phyloP scores from a whole-genome alignment of 2,113 vertebrate genomes.

The Sialia sialis region DNA sequence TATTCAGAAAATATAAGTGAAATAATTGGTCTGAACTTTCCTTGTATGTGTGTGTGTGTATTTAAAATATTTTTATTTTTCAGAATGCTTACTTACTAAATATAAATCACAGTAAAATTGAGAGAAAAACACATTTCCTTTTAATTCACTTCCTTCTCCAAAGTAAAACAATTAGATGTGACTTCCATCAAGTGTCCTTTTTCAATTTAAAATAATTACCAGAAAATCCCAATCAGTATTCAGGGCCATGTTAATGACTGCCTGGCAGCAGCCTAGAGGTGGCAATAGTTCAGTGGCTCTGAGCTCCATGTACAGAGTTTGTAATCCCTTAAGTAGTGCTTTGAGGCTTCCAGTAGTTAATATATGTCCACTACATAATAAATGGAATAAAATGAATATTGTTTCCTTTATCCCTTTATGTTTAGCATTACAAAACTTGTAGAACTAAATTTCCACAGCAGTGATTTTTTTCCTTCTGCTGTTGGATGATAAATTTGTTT shows the following conservation, averaged over 20 bases:
- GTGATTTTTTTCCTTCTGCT: background rate
- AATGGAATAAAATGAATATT: conserved; percentile 21
- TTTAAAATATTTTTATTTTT: background rate
- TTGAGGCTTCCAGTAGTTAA: conserved; percentile 25
- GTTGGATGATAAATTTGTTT: conserved; percentile 10
- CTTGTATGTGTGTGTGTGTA: background rate
- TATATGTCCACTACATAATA: background rate
- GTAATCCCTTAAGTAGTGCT: conserved; percentile 31
- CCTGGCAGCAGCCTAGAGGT: background rate
- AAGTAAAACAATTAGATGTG: background rate
- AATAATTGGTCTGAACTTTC: background rate
- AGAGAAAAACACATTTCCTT: background rate
- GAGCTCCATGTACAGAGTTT: background rate
- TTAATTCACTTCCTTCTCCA: background rate
- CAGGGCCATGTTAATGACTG: background rate
- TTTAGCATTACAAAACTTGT: background rate
- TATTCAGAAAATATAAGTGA: background rate
- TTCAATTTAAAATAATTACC: conserved; percentile 17
- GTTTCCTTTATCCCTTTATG: background rate
- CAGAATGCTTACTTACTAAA: background rate
- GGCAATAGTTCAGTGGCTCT: conserved; percentile 18
- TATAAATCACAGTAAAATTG: background rate
- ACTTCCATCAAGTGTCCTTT: background rate
- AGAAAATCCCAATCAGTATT: background rate
- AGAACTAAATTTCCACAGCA: background rate